Conservation (phyloP, 2,797 vertebrate genomes). For the Meda fulgida region DNA sequence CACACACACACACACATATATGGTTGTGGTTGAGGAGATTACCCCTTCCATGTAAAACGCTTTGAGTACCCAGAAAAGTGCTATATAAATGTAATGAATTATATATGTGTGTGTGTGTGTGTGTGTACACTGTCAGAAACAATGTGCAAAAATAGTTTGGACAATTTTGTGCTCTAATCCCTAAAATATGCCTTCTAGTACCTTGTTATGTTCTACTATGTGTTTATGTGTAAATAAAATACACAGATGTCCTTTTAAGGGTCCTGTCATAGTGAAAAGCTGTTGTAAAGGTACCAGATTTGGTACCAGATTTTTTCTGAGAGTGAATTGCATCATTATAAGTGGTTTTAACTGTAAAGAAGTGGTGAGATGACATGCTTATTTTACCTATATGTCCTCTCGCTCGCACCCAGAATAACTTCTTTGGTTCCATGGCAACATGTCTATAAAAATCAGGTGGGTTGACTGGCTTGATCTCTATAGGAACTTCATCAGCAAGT, state of each 20-base stretch:
- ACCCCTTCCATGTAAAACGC: too few relatives aligned
- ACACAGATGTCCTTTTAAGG: not conserved
- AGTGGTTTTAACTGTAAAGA: not conserved
- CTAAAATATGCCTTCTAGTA: too few relatives aligned
- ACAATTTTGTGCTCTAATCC: too few relatives aligned
- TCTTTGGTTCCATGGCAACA: constrained; percentile 78
- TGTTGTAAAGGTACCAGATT: not conserved
- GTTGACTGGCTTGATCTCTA: constrained; percentile 90
- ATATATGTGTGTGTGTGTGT: too few relatives aligned
- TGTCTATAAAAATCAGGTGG: constrained; percentile 70
- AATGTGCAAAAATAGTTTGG: too few relatives aligned
- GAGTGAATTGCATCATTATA: not conserved
- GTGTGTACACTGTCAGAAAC: too few relatives aligned
- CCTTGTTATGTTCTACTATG: too few relatives aligned
- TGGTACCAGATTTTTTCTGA: not conserved
- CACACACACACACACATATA: too few relatives aligned
- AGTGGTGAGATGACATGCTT: not conserved
- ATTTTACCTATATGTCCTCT: constrained; percentile 88
- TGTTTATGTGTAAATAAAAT: too few relatives aligned
- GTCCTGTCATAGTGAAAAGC: not conserved
- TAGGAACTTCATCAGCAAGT: constrained; percentile 86
- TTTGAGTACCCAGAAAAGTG: too few relatives aligned
- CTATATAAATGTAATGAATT: too few relatives aligned
- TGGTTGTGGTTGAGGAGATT: too few relatives aligned
- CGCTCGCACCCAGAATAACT: constrained; percentile 92